These are phyloP conservation scores for Drosophila saltans DNA, from an alignment of 1,140 invertebrate genomes.

Conservation along the genomic window DNA sequence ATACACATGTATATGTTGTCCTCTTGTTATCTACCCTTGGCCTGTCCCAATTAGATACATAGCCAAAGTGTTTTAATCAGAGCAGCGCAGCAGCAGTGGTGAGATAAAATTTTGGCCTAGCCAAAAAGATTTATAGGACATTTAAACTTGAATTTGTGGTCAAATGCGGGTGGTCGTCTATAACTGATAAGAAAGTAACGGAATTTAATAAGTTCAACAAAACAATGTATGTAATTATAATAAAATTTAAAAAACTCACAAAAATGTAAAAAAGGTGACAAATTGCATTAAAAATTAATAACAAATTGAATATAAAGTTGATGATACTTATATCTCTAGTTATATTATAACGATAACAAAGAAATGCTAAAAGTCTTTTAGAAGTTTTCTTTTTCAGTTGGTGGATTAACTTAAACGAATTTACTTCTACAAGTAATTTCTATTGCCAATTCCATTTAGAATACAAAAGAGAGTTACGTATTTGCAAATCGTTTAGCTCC, in stretches of 20 bases:
- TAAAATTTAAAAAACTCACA: not conserved
- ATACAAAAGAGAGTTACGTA: too few relatives aligned
- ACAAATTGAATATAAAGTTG: too few relatives aligned
- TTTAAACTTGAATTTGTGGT: slow-evolving; percentile 58
- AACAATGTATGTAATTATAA: not conserved
- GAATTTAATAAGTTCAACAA: not conserved
- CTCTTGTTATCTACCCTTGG: slow-evolving; percentile 36
- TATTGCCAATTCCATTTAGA: too few relatives aligned
- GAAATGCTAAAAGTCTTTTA: too few relatives aligned
- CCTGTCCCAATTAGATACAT: slow-evolving; percentile 61
- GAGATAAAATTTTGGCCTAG: slow-evolving; percentile 51
- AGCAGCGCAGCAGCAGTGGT: not conserved
- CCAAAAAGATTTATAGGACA: slow-evolving; percentile 64
- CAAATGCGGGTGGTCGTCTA: slow-evolving; percentile 40
- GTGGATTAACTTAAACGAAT: too few relatives aligned
- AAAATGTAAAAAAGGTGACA: too few relatives aligned
- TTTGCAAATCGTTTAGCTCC: too few relatives aligned
- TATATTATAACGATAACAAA: too few relatives aligned
- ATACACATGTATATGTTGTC: slow-evolving; percentile 30
- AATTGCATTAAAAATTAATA: not conserved
- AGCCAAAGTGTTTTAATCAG: slow-evolving; percentile 55
- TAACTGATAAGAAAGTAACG: not conserved
- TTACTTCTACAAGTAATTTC: too few relatives aligned
- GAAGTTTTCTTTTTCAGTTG: too few relatives aligned
- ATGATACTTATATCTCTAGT: too few relatives aligned